Percentiles rank a stretch among this genome's conserved stretches.
phyloP scores from a whole-genome alignment of 2,888 invertebrate genomes.

The Tenthredo distinguenda region DNA sequence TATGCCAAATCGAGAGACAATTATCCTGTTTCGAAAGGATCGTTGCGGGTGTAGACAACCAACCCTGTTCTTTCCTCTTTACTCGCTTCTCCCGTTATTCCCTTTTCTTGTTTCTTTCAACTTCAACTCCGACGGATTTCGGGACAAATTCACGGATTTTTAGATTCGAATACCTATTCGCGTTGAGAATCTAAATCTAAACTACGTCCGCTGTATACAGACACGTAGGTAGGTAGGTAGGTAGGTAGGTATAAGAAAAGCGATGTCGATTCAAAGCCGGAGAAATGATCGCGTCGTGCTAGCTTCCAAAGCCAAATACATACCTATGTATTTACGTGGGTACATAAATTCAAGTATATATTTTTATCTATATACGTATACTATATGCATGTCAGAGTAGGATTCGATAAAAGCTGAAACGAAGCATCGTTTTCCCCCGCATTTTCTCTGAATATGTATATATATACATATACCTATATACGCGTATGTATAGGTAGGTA shows the following conservation, averaged over 20 bases:
- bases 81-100: neutral
- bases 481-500: neutral
- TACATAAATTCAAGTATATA: neutral
- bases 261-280: conserved; percentile 12
- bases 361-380: neutral
- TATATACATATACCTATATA: neutral
- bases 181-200: conserved; percentile 25
- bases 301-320: neutral
- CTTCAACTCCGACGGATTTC: neutral
- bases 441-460: neutral
- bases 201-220: neutral
- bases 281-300: conserved; percentile 1
- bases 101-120: neutral
- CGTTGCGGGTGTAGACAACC: neutral
- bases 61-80: neutral
- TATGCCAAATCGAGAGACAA: neutral
- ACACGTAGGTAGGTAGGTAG: neutral
- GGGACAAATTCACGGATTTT: conserved; percentile 7
- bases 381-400: neutral
- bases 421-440: neutral
- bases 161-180: neutral
- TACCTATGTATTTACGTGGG: neutral
- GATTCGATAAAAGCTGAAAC: conserved; percentile 29
- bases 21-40: neutral
- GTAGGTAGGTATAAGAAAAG: neutral